A percentile compares a stretch with the other conserved stretches of the same genome.
Conservation (phyloP, 2,797 vertebrate genomes). For the Chaetodon trifasciatus region DNA sequence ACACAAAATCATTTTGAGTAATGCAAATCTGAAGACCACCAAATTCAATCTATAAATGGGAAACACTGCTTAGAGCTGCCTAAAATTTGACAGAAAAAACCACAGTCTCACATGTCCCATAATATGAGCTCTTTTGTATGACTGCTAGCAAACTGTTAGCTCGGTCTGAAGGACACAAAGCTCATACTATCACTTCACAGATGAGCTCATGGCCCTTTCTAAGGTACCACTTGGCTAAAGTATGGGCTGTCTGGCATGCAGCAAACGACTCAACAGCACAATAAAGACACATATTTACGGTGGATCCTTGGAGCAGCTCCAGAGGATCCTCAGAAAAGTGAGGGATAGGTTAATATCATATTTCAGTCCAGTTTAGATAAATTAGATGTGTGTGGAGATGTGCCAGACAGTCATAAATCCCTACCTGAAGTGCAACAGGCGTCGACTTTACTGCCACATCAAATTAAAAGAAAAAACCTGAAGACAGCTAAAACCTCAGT, state of each 20-base stretch:
- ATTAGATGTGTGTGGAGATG: neutral
- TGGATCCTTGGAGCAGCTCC: neutral
- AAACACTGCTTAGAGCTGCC: neutral
- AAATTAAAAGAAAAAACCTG: too few relatives aligned
- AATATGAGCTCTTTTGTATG: neutral
- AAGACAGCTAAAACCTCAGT: neutral
- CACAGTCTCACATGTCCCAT: too few relatives aligned
- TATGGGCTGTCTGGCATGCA: neutral
- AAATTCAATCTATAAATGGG: neutral
- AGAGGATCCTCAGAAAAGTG: neutral
- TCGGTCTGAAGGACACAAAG: slow-evolving; percentile 11
- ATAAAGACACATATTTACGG: neutral
- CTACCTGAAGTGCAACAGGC: neutral
- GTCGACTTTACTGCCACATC: neutral
- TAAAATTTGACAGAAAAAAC: neutral
- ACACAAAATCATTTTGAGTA: neutral
- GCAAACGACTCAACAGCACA: slow-evolving; percentile 4
- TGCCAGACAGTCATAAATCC: neutral
- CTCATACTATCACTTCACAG: neutral
- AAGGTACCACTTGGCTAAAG: neutral
- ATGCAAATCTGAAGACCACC: neutral
- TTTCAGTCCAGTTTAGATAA: neutral
- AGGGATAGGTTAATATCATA: neutral
- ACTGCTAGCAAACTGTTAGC: neutral
- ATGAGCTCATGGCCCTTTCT: slow-evolving; percentile 29